Conservation (phyloP, 2,888 invertebrate species). For the Serripes groenlandicus region DNA sequence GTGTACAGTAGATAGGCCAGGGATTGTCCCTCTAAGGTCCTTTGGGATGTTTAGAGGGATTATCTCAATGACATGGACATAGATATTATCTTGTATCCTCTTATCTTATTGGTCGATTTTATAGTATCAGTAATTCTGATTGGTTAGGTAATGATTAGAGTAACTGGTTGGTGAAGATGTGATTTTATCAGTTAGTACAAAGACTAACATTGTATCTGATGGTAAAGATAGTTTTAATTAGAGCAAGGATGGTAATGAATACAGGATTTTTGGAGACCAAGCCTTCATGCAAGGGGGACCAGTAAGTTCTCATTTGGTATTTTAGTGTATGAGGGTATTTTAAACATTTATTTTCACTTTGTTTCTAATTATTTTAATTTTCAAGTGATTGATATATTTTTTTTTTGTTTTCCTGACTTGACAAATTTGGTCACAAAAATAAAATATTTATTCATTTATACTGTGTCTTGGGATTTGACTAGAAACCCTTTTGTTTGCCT, state of each 20-base stretch:
- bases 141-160: slow-evolving; percentile 18
- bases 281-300: not conserved
- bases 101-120: slow-evolving; percentile 26
- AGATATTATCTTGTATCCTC: slow-evolving; percentile 13
- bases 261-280: slow-evolving; percentile 20
- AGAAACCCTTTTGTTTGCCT: no score
- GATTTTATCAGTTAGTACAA: slow-evolving; percentile 13
- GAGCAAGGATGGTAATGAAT: slow-evolving; percentile 33
- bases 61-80: slow-evolving; percentile 10
- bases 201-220: slow-evolving; percentile 15
- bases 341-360: no score
- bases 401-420: no score
- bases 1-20: not conserved
- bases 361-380: not conserved
- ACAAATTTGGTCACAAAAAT: no score
- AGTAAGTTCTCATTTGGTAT: no score
- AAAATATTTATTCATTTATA: no score
- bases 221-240: slow-evolving; percentile 13
- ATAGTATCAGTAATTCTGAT: slow-evolving; percentile 8
- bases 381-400: no score
- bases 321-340: no score
- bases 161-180: not conserved
- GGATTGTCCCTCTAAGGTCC: not conserved
- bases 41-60: not conserved
- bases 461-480: no score